Conservation (phyloP, 2,888 invertebrate genomes). For the Cepaea hortensis region DNA sequence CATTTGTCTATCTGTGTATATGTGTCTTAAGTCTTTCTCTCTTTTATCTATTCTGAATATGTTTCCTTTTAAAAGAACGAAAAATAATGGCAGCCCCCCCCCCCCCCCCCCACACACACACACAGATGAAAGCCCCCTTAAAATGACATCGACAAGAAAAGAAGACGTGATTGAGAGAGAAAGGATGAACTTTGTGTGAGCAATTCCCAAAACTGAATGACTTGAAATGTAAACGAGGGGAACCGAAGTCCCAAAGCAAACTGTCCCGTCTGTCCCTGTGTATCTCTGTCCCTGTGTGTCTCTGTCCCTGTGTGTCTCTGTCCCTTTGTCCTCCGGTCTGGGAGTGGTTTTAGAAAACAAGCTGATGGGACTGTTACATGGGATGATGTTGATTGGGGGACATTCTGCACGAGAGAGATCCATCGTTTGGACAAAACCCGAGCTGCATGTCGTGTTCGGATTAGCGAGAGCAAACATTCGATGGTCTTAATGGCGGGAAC, state of each 20-base stretch:
- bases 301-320: not conserved
- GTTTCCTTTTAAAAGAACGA: too few species aligned
- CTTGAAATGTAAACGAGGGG: slow-evolving; percentile 15
- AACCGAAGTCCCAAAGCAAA: not conserved
- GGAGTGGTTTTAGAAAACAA: not conserved
- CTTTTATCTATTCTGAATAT: too few species aligned
- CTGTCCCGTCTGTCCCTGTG: slow-evolving; percentile 22
- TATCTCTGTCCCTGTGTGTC: too few species aligned
- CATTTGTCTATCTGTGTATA: too few species aligned
- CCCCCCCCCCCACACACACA: too few species aligned
- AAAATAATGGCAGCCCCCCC: too few species aligned
- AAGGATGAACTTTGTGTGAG: slow-evolving; percentile 8
- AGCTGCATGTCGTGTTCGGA: not conserved
- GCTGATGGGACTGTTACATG: slow-evolving; percentile 12
- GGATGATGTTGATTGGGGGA: slow-evolving; percentile 18
- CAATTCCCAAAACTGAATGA: not conserved
- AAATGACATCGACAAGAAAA: not conserved
- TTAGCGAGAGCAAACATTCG: not conserved
- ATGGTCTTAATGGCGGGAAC: not conserved
- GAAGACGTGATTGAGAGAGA: not conserved
- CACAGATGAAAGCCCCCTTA: too few species aligned
- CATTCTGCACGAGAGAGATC: not conserved
- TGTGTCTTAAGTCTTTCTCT: too few species aligned
- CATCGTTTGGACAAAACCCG: not conserved
- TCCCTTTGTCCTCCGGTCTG: not conserved